These are phyloP conservation scores for Ornithoptera alexandrae DNA, from an alignment of 2,888 invertebrate species.

Conservation along the genomic window DNA sequence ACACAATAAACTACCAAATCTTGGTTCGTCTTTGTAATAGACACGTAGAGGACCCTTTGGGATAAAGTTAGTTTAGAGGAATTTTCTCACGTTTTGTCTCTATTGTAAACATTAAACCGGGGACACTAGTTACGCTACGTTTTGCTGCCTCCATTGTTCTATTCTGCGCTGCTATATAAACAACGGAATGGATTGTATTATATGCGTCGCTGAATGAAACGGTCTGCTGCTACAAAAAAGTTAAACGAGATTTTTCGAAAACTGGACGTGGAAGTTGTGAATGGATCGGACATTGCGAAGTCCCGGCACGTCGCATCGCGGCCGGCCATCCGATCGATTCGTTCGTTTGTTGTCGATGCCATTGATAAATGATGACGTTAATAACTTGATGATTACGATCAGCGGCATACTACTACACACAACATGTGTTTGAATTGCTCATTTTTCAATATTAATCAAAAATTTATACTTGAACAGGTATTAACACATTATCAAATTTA, in stretches of 20 bases:
- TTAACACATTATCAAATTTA: too few relatives aligned
- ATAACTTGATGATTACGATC: constrained; percentile 11
- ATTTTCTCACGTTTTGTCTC: constrained; percentile 74
- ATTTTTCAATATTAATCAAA: too few relatives aligned
- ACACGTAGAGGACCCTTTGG: constrained; percentile 62
- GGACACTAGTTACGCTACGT: constrained; percentile 69
- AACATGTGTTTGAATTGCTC: neutral
- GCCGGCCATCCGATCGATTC: constrained; percentile 54
- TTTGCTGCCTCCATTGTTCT: constrained; percentile 68
- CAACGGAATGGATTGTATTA: constrained; percentile 49
- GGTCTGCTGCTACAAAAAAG: constrained; percentile 39
- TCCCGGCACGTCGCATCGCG: constrained; percentile 57
- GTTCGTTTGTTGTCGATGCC: constrained; percentile 45
- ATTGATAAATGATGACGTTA: constrained; percentile 36
- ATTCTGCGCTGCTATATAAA: constrained; percentile 67
- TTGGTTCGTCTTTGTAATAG: constrained; percentile 57
- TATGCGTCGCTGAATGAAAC: constrained; percentile 49
- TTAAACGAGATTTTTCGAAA: constrained; percentile 25
- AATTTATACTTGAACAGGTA: too few relatives aligned
- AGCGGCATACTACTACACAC: neutral
- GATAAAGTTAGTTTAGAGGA: constrained; percentile 63
- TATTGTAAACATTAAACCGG: constrained; percentile 67
- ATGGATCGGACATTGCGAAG: constrained; percentile 55
- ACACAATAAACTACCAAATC: constrained; percentile 57
- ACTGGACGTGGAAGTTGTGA: constrained; percentile 43